Conservation (phyloP, 2,888 invertebrate genomes). For the Strigamia transsilvanica region DNA sequence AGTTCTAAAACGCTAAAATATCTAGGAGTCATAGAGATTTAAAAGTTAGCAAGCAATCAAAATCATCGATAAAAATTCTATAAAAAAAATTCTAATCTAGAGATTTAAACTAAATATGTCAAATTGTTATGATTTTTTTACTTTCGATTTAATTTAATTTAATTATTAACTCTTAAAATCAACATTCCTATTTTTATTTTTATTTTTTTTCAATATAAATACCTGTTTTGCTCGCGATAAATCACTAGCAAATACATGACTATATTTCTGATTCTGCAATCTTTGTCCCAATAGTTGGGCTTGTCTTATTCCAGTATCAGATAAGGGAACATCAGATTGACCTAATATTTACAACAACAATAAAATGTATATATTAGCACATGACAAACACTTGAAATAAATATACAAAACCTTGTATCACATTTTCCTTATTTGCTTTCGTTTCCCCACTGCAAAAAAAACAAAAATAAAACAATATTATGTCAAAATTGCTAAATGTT, state of each 20-base stretch:
- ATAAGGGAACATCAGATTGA: conserved; percentile 55
- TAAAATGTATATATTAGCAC: background rate
- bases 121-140: too few relatives aligned
- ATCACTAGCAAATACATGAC: conserved; percentile 55
- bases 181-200: too few relatives aligned
- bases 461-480: background rate
- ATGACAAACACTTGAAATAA: background rate
- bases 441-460: conserved; percentile 55
- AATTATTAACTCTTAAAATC: too few relatives aligned
- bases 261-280: conserved; percentile 54
- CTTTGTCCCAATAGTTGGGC: conserved; percentile 53
- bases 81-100: too few relatives aligned
- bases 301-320: conserved; percentile 54
- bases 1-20: too few relatives aligned
- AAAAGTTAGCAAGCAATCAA: too few relatives aligned
- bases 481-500: background rate
- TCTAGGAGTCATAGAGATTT: too few relatives aligned
- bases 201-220: background rate
- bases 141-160: too few relatives aligned
- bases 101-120: too few relatives aligned
- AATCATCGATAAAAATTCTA: too few relatives aligned
- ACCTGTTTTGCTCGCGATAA: conserved; percentile 55
- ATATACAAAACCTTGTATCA: conserved; percentile 54
- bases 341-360: conserved; percentile 11
- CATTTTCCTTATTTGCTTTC: conserved; percentile 55